Evolutionary conservation across 2,888 invertebrate genomes (phyloP), one percentile per base, ranked within the genome.

Genomic region (Mythimna pallens): DNA sequence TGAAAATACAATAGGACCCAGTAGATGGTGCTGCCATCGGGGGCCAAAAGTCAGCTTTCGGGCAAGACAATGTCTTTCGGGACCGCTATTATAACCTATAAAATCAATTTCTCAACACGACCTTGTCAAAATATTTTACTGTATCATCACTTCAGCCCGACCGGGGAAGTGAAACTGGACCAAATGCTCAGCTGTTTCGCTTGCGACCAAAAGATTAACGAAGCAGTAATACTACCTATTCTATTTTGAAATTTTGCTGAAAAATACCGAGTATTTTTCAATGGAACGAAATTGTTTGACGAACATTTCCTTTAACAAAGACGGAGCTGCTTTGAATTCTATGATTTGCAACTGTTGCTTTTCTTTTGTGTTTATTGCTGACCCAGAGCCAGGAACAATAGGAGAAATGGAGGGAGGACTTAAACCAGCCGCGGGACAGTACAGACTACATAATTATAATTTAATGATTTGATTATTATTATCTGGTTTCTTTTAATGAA

Each of bases 311-410:
- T 70, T 14, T 25, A 34, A 30, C 12, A 36, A 76, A 34, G 55
- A 50, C 17, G 9, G 14, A 50, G 57, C 20, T 76, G 50, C 77
- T 52, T 34, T 47, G 17, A 52, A 54, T 17, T 59, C 10, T 70
- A 54, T 55, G 61, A 43, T 65, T 69, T 40, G 47, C 22, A 54
- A 54, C 20, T 43, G 47, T 55, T 47, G 50, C 12, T 3, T 40
- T 36, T 67, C 20, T 3, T n/a, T 59, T 36, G 2, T 63, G 52
- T 43, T 20, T 50, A 30, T 43, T 2, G 4, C 14, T 43, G 43
- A 43, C 5, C 6, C 47, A 47, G 17, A 47, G 47, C 7, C 7
- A 1, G 43, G 17, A 47, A 47, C 17, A 47, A 47, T 17, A 5
- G 17, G 6, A 17, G 7, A 47, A 20, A 47, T 5, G 43, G 43